Percentiles rank a stretch among this genome's conserved stretches.
Evolutionary conservation across 1,140 invertebrate species (phyloP).

Genomic region (Periplaneta americana): DNA sequence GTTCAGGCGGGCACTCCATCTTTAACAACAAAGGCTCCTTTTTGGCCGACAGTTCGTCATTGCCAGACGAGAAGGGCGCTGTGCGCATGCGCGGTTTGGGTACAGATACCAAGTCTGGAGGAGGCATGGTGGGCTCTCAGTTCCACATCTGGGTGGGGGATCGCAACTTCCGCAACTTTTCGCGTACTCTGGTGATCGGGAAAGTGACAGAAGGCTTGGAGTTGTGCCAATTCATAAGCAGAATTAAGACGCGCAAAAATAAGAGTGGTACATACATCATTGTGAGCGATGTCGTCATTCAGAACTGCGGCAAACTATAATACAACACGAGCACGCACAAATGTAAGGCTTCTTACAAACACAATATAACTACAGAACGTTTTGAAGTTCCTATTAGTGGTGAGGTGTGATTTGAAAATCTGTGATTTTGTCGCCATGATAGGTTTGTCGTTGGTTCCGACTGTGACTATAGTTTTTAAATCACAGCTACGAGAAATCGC

Average conservation of each 20-base stretch:
- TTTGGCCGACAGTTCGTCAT: background rate
- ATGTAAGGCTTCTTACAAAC: too few species aligned
- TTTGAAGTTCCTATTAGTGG: too few species aligned
- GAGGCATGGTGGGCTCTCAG: background rate
- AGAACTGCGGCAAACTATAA: conserved; percentile 3
- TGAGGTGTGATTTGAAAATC: too few species aligned
- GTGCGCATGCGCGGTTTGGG: background rate
- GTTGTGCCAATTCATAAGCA: background rate
- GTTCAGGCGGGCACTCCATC: background rate
- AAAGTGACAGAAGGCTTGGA: background rate
- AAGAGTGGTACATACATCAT: background rate
- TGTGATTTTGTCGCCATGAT: too few species aligned
- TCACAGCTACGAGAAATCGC: too few species aligned
- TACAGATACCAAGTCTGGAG: background rate
- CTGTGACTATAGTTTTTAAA: too few species aligned
- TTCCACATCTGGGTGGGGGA: conserved; percentile 6
- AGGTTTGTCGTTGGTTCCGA: too few species aligned
- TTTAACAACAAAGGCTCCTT: background rate
- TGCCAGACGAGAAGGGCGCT: background rate
- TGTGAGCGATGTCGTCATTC: background rate
- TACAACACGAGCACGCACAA: too few species aligned
- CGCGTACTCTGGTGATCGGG: background rate
- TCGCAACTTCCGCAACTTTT: background rate
- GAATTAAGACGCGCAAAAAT: background rate
- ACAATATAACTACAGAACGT: too few species aligned